A percentile compares a stretch with the other conserved stretches of the same genome.
phyloP scores from a whole-genome alignment of 92 coral and sea anemone species.

The Zoanthus gigantus region DNA sequence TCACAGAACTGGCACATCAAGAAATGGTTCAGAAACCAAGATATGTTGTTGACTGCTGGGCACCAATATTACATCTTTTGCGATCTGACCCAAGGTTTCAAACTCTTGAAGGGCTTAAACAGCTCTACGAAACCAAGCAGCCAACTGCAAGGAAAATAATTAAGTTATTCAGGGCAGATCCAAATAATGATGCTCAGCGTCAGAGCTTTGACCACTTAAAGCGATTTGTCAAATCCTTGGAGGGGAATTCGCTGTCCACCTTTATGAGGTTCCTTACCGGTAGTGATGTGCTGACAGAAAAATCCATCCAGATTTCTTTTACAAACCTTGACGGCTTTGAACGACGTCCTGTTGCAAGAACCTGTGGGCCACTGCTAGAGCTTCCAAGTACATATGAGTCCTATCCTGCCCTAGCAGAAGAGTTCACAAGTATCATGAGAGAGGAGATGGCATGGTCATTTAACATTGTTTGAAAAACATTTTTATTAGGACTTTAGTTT shows the following conservation, averaged over 20 bases:
- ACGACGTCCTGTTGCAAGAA: conserved; percentile 44
- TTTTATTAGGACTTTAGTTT: neutral
- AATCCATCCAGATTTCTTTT: conserved; percentile 26
- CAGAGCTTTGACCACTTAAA: conserved; percentile 43
- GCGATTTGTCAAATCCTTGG: conserved; percentile 43
- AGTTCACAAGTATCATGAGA: conserved; percentile 42
- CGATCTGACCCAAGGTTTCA: conserved; percentile 35
- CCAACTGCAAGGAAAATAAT: conserved; percentile 58
- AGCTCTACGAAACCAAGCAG: conserved; percentile 37
- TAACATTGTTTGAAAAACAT: conserved; percentile 34
- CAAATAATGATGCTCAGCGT: conserved; percentile 34
- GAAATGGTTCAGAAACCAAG: conserved; percentile 56
- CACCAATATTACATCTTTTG: conserved; percentile 36
- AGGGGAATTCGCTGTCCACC: conserved; percentile 28
- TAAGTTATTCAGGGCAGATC: conserved; percentile 14
- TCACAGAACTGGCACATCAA: conserved; percentile 50
- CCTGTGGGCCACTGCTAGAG: conserved; percentile 49
- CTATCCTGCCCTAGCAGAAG: conserved; percentile 33
- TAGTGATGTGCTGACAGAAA: conserved; percentile 24
- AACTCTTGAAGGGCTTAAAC: conserved; percentile 38
- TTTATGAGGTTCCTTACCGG: conserved; percentile 43
- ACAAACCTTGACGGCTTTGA: conserved; percentile 23
- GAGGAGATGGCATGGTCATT: conserved; percentile 52
- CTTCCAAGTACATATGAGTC: conserved; percentile 48
- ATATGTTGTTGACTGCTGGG: conserved; percentile 50